Percentiles rank a stretch among this genome's conserved stretches.
phyloP scores from a whole-genome alignment of 2,888 invertebrate species.

The Dermolepida albohirtum region DNA sequence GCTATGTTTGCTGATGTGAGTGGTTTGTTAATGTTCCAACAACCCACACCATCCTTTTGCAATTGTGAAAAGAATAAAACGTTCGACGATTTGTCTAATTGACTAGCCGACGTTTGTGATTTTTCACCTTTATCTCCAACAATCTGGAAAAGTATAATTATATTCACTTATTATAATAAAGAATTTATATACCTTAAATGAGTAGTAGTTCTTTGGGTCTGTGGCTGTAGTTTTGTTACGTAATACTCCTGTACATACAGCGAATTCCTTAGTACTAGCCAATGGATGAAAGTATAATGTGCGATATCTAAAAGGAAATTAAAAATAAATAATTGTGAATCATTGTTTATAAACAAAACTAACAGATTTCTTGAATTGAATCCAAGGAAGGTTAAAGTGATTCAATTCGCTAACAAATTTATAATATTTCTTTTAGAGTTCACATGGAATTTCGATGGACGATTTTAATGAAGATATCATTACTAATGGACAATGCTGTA shows the following conservation, averaged over 20 bases:
- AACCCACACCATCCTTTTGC: constrained; percentile 81
- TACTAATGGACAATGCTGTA: too few relatives aligned
- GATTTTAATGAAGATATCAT: too few relatives aligned
- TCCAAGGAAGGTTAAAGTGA: too few relatives aligned
- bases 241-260: constrained; percentile 79
- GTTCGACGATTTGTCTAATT: constrained; percentile 75
- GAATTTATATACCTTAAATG: constrained; percentile 72
- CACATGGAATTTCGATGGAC: too few relatives aligned
- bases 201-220: constrained; percentile 74
- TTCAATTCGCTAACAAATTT: too few relatives aligned
- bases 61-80: constrained; percentile 83
- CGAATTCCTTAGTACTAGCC: constrained; percentile 83
- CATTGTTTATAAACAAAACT: too few relatives aligned
- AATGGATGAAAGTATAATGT: constrained; percentile 86
- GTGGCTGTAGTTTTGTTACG: constrained; percentile 79
- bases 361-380: too few relatives aligned
- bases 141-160: constrained; percentile 62
- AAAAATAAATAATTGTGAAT: background rate
- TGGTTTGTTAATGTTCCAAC: constrained; percentile 81
- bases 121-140: constrained; percentile 78
- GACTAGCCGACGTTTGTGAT: constrained; percentile 81
- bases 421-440: too few relatives aligned
- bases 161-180: constrained; percentile 19
- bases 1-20: constrained; percentile 75
- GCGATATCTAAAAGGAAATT: constrained; percentile 67